Conservation (phyloP, 2,888 invertebrate species). For the Dexiosoma caninum region DNA sequence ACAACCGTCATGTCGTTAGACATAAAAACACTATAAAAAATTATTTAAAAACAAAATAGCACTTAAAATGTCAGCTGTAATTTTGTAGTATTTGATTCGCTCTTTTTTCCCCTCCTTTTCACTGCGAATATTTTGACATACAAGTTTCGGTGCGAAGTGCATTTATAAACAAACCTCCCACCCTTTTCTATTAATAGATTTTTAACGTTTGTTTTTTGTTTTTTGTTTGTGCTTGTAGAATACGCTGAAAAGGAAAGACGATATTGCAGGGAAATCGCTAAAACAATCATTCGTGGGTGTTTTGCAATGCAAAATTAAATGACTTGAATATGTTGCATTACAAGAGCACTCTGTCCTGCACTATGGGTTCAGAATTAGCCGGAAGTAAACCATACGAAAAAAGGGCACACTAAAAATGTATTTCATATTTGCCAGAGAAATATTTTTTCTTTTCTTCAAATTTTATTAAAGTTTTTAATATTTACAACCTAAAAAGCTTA, state of each 20-base stretch:
- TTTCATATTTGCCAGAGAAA: no score
- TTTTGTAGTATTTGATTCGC: not conserved
- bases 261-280: constrained; percentile 14
- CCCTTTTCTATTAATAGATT: constrained; percentile 15
- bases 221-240: not conserved
- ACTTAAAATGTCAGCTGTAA: constrained; percentile 52
- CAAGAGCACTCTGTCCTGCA: not conserved
- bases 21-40: not conserved
- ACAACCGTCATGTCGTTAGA: no score
- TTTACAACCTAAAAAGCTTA: not conserved
- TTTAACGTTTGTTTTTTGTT: constrained; percentile 28
- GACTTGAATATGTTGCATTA: not conserved
- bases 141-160: not conserved
- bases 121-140: not conserved
- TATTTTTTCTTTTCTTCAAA: no score
- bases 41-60: constrained; percentile 34
- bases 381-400: no score
- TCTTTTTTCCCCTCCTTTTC: not conserved
- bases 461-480: no score
- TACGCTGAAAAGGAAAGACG: not conserved
- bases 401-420: no score
- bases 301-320: constrained; percentile 29
- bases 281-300: constrained; percentile 7
- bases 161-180: no score
- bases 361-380: not conserved